Percentiles rank a stretch among this genome's conserved stretches.
phyloP scores from a whole-genome alignment of 2,797 vertebrate genomes.

The Aplochiton taeniatus region DNA sequence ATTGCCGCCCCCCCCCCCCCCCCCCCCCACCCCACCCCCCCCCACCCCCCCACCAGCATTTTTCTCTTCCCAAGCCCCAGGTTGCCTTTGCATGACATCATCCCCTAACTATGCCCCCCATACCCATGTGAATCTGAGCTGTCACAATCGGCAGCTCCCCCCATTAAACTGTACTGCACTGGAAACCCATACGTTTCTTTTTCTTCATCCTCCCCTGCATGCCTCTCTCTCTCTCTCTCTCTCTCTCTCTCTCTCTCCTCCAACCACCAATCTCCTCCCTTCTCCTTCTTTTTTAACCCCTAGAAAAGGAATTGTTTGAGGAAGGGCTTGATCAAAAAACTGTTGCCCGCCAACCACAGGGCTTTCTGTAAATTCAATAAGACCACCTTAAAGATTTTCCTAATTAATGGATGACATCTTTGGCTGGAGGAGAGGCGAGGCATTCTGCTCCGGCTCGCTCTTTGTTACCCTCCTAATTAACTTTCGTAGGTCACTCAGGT shows the following conservation, averaged over 20 bases:
- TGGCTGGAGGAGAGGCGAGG: conserved; percentile 99
- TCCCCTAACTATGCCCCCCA: conserved; percentile 93
- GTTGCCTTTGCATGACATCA: conserved; percentile 99
- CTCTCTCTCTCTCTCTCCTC: conserved; percentile 32
- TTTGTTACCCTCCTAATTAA: conserved; percentile 99
- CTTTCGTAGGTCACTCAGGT: conserved; percentile 99
- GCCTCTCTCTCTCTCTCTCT: conserved; percentile 31
- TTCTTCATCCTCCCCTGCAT: conserved; percentile 45
- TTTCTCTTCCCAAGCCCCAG: conserved; percentile 84
- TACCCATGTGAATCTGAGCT: conserved; percentile 97
- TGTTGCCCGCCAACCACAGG: conserved; percentile 93
- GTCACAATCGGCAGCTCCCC: conserved; percentile 82
- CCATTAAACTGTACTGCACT: conserved; percentile 88
- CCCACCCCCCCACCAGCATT: conserved; percentile 58
- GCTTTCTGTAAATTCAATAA: conserved; percentile 99
- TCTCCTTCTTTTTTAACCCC: conserved; percentile 82
- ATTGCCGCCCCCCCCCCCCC: conserved; percentile 64
- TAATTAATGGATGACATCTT: conserved; percentile 99
- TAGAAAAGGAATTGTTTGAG: conserved; percentile 86
- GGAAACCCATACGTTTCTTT: conserved; percentile 86
- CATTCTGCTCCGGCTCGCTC: conserved; percentile 98
- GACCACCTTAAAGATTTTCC: conserved; percentile 99
- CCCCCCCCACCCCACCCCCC: conserved; percentile 56
- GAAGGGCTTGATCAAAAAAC: conserved; percentile 99
- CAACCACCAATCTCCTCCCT: conserved; percentile 75